phyloP scores from a whole-genome alignment of 2,113 vertebrate genomes.

The Misgurnus anguillicaudatus region DNA sequence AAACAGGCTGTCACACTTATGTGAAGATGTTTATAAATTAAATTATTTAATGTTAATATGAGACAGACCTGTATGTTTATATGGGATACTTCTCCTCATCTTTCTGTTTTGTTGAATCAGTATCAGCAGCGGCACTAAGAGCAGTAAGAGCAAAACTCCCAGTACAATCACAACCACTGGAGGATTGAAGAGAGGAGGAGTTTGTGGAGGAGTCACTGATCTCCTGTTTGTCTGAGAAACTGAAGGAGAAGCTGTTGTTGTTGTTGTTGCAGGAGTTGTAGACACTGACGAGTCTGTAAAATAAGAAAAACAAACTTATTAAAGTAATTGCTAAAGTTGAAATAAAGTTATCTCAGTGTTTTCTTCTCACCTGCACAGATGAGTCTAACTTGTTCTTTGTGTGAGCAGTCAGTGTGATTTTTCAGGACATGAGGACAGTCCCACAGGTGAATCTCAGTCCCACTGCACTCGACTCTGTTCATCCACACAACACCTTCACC shows the following conservation, averaged over 20 bases:
- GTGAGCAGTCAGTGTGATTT: constrained; percentile 26
- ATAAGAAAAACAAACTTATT: background rate
- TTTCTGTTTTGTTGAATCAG: background rate
- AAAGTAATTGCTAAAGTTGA: background rate
- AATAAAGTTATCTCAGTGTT: no score
- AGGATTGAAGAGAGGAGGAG: background rate
- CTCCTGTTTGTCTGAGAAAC: background rate
- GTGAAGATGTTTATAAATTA: background rate
- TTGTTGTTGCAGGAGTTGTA: background rate
- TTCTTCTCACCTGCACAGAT: constrained; percentile 43
- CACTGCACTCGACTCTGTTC: constrained; percentile 47
- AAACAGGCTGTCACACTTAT: background rate
- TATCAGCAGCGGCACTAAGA: background rate
- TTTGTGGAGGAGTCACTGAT: background rate
- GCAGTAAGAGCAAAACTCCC: background rate
- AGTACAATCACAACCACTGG: background rate
- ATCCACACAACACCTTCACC: constrained; percentile 36
- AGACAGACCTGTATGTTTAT: background rate
- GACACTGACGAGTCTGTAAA: background rate
- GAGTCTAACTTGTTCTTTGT: constrained; percentile 34
- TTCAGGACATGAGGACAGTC: constrained; percentile 38
- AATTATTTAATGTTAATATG: no score
- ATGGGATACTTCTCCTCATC: background rate
- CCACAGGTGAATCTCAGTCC: constrained; percentile 43
- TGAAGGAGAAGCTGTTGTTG: background rate